Evolutionary conservation across 2,888 invertebrate species (phyloP).

Genomic region (Phalera bucephala): DNA sequence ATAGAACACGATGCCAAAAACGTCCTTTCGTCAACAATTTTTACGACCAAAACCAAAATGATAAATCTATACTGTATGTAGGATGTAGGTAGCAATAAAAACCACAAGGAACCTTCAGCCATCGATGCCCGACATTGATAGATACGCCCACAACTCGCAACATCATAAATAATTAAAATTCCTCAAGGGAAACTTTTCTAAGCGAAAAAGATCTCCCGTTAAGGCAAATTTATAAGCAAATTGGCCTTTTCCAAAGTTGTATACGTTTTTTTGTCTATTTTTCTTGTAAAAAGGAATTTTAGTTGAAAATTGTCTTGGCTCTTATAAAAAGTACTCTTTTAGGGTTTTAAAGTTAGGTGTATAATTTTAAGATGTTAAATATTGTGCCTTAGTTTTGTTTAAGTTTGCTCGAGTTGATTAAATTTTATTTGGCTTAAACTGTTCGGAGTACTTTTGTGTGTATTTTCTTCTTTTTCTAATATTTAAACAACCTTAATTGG

Average conservation of each 20-base stretch:
- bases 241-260: slow-evolving; percentile 28
- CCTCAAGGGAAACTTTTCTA: slow-evolving; percentile 33
- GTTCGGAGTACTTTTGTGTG: not conserved
- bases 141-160: slow-evolving; percentile 38
- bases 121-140: slow-evolving; percentile 45
- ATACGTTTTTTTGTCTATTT: slow-evolving; percentile 16
- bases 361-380: not conserved
- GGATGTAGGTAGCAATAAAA: too few relatives aligned
- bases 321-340: not conserved
- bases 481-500: too few relatives aligned
- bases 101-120: slow-evolving; percentile 17
- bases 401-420: not conserved
- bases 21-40: too few relatives aligned
- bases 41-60: too few relatives aligned
- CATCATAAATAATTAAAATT: slow-evolving; percentile 60
- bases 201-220: slow-evolving; percentile 33
- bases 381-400: not conserved
- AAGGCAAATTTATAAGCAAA: slow-evolving; percentile 45
- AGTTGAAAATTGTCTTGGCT: slow-evolving; percentile 3
- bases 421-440: not conserved
- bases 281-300: slow-evolving; percentile 14
- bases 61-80: too few relatives aligned
- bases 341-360: not conserved
- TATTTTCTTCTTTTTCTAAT: not conserved
- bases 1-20: too few relatives aligned